Base-by-base conservation (phyloP, 2,113 vertebrate species). In the Corydoras sp. region DNA sequence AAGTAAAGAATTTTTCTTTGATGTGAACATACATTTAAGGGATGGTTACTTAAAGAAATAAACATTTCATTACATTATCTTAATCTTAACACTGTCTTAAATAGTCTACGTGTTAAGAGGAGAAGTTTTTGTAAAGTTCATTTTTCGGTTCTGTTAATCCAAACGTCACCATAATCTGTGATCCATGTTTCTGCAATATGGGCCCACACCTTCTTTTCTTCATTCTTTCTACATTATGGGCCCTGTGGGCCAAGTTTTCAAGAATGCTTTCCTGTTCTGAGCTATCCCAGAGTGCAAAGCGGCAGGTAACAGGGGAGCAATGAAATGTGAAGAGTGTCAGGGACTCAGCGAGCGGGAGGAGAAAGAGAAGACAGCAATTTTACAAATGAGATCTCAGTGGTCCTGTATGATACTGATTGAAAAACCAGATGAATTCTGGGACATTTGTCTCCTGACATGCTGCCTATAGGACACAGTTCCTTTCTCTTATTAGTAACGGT, bases 331-430 rank as follows among this genome's bases (percentile, higher is more conserved):
- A 71, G 10, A 3, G 24, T 13, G 61, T 31, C 15, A 54, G 60
- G 15, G 59, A 54, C 13, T 9, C 29, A 53, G 51, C 56, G 29
- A 58, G 51, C 53, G 14, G 31, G 62, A 50, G 58, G 54, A 50
- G 73, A 64, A 12, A 3, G 55, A 58, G 9, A 53, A 65, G 69
- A 72, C 64, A 72, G 58, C 69, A 12, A 32, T 55, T 71, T 70
- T 53, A 62, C 58, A 72, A 74, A 72, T 61, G 71, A 73, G 64
- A 60, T 73, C 63, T 73, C 71, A 14, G 63, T 6, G 43, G 49
- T 67, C 63, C 63, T 54, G 49, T 43, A 66, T 58, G 59, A 62
- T 49, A 55, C 51, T 78, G 55, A 71, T 75, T 49, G 65, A 14
- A 68, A 59, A 75, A 78, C 63, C 76, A 75, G 72, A 75, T 30